A percentile compares a stretch with the other conserved stretches of the same genome.
Conservation (phyloP, 2,888 invertebrate genomes). For the Sycophila texana region DNA sequence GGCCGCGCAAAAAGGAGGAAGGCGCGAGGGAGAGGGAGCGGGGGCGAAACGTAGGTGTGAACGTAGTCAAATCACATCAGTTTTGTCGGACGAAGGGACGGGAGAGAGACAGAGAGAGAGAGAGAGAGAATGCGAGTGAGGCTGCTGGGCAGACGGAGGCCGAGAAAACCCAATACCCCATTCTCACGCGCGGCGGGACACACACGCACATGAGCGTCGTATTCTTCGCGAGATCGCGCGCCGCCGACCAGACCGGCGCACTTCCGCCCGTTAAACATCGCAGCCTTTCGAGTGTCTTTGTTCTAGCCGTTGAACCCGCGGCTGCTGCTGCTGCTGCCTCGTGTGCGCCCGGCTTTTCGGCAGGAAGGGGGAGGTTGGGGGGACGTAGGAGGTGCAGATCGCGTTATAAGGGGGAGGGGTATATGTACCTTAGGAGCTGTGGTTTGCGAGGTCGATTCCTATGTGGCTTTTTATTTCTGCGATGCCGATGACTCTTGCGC, state of each 20-base stretch:
- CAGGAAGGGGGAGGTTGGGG: no score
- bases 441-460: no score
- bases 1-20: constrained; percentile 36
- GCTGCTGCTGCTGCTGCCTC: no score
- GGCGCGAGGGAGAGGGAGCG: constrained; percentile 39
- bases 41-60: constrained; percentile 67
- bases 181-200: constrained; percentile 60
- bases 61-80: constrained; percentile 73
- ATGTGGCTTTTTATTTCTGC: no score
- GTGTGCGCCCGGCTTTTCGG: background rate
- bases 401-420: no score
- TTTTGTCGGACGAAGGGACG: constrained; percentile 50
- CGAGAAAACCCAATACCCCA: constrained; percentile 59
- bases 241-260: constrained; percentile 61
- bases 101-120: background rate
- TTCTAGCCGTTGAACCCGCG: constrained; percentile 56
- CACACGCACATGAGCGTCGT: constrained; percentile 32
- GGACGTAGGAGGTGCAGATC: no score
- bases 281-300: constrained; percentile 59
- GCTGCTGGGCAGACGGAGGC: constrained; percentile 10
- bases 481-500: no score
- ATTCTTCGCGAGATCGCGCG: constrained; percentile 51
- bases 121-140: background rate
- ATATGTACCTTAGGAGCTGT: no score
- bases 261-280: constrained; percentile 66